Evolutionary conservation across 1,140 invertebrate genomes (phyloP).

Genomic region (Steinernema feltiae): DNA sequence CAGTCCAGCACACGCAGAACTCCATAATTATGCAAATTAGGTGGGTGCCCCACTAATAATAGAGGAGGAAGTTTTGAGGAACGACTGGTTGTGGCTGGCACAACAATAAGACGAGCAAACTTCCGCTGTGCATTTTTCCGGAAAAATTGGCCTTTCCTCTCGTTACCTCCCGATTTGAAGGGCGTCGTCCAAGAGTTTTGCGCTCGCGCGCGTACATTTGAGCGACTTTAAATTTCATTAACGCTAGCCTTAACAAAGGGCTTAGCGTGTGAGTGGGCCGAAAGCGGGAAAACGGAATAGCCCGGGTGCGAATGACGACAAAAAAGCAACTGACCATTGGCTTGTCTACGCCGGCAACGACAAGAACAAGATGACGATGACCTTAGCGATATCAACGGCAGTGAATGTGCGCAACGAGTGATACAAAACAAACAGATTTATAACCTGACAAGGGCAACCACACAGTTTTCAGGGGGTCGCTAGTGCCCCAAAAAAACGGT

Average conservation of each 20-base stretch:
- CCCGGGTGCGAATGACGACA: not conserved
- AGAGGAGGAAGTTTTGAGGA: not conserved
- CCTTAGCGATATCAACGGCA: not conserved
- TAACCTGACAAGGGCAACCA: not conserved
- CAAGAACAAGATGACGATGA: too few relatives aligned
- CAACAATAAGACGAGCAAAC: not conserved
- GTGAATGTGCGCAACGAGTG: not conserved
- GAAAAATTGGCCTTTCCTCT: not conserved
- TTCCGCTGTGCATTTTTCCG: not conserved
- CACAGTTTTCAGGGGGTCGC: too few relatives aligned
- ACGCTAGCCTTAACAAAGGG: not conserved
- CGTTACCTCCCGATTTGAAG: not conserved
- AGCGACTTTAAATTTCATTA: conserved; percentile 14
- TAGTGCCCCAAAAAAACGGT: too few relatives aligned
- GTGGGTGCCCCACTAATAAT: conserved; percentile 1
- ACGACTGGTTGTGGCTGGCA: not conserved
- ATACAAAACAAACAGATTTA: conserved; percentile 14
- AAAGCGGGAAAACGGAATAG: not conserved
- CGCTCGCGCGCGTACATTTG: not conserved
- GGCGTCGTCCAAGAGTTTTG: not conserved
- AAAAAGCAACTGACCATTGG: too few relatives aligned
- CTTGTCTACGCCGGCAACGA: too few relatives aligned
- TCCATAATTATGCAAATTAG: conserved; percentile 12
- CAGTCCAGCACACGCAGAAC: not conserved
- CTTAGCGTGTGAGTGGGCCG: not conserved